Conservation (phyloP, 2,113 vertebrate species). For the Neogobius melanostomus region DNA sequence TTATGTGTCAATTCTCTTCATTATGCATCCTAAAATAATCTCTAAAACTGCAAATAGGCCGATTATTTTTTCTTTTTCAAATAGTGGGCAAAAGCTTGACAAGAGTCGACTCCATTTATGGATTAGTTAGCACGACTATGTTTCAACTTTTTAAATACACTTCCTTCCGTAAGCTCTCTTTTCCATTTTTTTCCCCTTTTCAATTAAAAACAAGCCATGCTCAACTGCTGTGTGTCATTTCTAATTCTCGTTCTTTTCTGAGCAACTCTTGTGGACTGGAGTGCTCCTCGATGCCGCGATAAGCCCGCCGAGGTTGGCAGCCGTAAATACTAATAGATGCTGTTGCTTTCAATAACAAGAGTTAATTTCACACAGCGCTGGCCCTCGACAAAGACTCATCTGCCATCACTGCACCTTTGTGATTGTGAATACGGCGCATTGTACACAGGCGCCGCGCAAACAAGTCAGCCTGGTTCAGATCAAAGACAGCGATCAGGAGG, state of each 20-base stretch:
- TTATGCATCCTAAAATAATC: no score
- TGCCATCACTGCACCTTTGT: conserved; percentile 49
- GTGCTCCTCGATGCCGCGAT: conserved; percentile 40
- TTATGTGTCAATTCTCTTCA: no score
- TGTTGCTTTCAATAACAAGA: conserved; percentile 39
- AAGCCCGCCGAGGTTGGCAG: conserved; percentile 48
- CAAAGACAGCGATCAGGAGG: conserved; percentile 22
- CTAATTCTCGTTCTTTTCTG: conserved; percentile 10
- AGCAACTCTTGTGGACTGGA: conserved; percentile 26
- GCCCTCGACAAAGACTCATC: conserved; percentile 60
- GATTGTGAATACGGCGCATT: conserved; percentile 37
- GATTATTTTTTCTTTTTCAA: no score
- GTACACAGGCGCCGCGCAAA: conserved; percentile 33
- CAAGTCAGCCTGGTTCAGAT: conserved; percentile 30
- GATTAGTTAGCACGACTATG: no score
- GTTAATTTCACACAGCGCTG: conserved; percentile 66
- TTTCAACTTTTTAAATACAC: not conserved
- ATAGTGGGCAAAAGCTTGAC: no score
- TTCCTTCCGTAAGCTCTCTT: not conserved
- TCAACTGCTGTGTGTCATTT: conserved; percentile 13
- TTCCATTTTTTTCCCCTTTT: conserved; percentile 6
- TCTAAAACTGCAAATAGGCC: no score
- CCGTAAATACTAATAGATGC: conserved; percentile 45
- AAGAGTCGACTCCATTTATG: no score
- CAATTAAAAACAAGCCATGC: conserved; percentile 12